These are phyloP conservation scores for Macrocentrus cingulum DNA, from an alignment of 1,140 invertebrate species.

Conservation along the genomic window DNA sequence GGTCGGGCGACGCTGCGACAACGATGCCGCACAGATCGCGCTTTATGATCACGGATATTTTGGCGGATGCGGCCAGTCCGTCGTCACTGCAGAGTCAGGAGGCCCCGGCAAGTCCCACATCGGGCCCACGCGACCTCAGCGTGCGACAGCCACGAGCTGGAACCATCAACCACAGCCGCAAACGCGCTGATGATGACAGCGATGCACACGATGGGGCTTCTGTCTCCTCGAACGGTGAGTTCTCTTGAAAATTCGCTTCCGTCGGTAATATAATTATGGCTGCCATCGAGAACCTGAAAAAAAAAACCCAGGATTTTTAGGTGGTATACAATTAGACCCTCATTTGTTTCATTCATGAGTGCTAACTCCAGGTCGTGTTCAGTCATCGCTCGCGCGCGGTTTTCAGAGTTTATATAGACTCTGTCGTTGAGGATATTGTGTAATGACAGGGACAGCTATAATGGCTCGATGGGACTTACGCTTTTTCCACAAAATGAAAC, in stretches of 20 bases:
- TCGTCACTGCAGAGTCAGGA: slow-evolving; percentile 47
- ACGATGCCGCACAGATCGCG: slow-evolving; percentile 68
- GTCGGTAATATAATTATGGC: no score
- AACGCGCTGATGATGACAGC: slow-evolving; percentile 57
- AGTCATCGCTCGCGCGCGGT: no score
- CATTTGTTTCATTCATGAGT: slow-evolving; percentile 35
- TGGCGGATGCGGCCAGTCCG: slow-evolving; percentile 62
- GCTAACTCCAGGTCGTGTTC: no score
- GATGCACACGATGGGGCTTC: slow-evolving; percentile 54
- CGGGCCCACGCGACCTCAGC: slow-evolving; percentile 52
- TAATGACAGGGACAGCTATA: no score
- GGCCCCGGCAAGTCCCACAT: slow-evolving; percentile 51
- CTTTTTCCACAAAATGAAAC: no score
- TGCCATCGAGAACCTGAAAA: no score
- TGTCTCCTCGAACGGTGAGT: slow-evolving; percentile 55
- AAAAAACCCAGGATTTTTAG: slow-evolving; percentile 34
- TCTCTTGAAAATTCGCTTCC: no score
- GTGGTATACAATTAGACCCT: slow-evolving; percentile 41
- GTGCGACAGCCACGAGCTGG: slow-evolving; percentile 47
- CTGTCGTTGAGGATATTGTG: no score
- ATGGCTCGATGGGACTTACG: no score
- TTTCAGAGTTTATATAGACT: no score
- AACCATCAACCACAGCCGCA: slow-evolving; percentile 47
- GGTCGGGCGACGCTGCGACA: slow-evolving; percentile 50
- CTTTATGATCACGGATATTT: slow-evolving; percentile 80